These are phyloP conservation scores for Trinectes maculatus DNA, from an alignment of 2,113 vertebrate species.

Conservation along the genomic window DNA sequence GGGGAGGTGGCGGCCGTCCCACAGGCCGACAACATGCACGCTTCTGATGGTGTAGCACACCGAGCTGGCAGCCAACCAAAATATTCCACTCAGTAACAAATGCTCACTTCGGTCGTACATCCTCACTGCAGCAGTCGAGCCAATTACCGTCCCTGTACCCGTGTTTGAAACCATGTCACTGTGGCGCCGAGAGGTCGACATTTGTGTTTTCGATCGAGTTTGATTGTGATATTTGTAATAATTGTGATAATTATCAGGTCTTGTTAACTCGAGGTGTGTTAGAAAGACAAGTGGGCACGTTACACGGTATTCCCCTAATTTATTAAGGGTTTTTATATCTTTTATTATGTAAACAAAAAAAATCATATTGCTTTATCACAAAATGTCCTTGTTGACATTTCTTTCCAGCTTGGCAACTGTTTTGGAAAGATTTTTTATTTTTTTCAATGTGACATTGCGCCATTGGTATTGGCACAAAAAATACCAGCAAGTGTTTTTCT, in stretches of 20 bases:
- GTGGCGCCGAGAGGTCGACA: background rate
- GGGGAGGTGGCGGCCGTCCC: conserved; percentile 29
- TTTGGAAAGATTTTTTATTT: background rate
- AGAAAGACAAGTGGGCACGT: too few relatives aligned
- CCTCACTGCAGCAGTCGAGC: background rate
- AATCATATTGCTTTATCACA: background rate
- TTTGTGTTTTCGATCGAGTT: background rate
- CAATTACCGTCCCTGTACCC: background rate
- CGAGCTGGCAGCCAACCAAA: conserved; percentile 17
- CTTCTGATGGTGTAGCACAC: conserved; percentile 22
- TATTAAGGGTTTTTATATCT: too few relatives aligned
- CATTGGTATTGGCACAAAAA: background rate
- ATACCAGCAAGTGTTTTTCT: background rate
- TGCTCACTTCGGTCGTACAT: background rate
- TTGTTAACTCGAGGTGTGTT: too few relatives aligned
- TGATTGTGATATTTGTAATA: background rate
- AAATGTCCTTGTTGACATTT: too few relatives aligned
- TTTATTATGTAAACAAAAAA: too few relatives aligned
- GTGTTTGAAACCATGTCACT: background rate
- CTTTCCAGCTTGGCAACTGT: background rate
- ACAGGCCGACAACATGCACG: conserved; percentile 46
- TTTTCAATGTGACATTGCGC: background rate
- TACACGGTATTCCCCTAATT: too few relatives aligned
- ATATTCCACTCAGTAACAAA: conserved; percentile 1
- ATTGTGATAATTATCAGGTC: too few relatives aligned